These are phyloP conservation scores for Monopis laevigella DNA, from an alignment of 2,888 invertebrate species.

Conservation along the genomic window DNA sequence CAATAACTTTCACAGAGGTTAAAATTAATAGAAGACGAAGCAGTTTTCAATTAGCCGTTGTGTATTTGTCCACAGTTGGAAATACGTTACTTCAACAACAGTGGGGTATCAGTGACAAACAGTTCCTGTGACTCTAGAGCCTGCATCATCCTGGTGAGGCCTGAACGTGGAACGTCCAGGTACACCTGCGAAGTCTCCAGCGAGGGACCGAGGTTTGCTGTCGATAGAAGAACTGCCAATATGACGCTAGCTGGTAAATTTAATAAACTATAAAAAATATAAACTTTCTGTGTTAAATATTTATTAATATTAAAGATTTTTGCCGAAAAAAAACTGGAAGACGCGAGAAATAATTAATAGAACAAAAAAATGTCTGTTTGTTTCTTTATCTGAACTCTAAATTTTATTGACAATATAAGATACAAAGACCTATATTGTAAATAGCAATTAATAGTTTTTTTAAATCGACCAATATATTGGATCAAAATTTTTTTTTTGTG, in stretches of 20 bases:
- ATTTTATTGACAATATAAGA: too few species aligned
- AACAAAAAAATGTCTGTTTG: too few species aligned
- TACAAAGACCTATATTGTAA: too few species aligned
- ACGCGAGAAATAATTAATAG: too few species aligned
- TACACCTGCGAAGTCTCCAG: slow-evolving; percentile 61
- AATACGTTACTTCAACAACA: slow-evolving; percentile 48
- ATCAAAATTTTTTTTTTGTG: too few species aligned
- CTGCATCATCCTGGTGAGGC: slow-evolving; percentile 41
- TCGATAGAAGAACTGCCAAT: slow-evolving; percentile 43
- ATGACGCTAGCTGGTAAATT: slow-evolving; percentile 54
- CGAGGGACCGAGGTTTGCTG: slow-evolving; percentile 53
- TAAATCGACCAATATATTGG: too few species aligned
- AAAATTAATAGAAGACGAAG: neutral
- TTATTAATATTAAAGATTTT: too few species aligned
- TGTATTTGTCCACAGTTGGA: slow-evolving; percentile 34
- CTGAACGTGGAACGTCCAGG: slow-evolving; percentile 44
- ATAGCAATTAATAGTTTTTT: too few species aligned
- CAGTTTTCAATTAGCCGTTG: neutral
- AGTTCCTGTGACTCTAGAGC: slow-evolving; percentile 40
- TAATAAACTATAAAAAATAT: too few species aligned
- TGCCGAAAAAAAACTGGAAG: too few species aligned
- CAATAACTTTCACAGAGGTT: neutral
- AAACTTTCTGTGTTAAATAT: too few species aligned
- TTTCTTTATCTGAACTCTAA: too few species aligned
- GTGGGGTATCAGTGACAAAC: slow-evolving; percentile 42